Base-by-base conservation (phyloP, 2,797 vertebrate genomes). In the Telmatherina bonti region DNA sequence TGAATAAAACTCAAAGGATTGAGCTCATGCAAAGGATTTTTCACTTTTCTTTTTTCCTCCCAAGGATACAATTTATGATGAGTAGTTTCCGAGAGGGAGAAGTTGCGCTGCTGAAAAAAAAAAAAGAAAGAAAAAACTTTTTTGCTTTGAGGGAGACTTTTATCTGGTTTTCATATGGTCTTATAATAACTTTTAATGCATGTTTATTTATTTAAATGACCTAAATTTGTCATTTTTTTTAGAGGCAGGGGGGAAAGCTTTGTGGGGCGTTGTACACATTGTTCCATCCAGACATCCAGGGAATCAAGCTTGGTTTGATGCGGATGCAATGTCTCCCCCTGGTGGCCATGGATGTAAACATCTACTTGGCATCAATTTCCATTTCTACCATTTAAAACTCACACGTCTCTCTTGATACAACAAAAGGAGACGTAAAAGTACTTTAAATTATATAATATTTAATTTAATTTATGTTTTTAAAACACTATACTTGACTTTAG, bases 241-340 rank as follows among this genome's bases (percentile, higher is more conserved):
- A 76, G 62, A 62, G 66, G 56, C 55, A 70, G 63, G 88, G 87
- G 88, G 73, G 70, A 87, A 89, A 89, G 79, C 57, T 78, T 80
- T 81, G 62, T 82, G 85, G 95, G 94, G 94, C 95, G 92, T 94
- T 95, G 94, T 88, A 94, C 92, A 77, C 73, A 93, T 94, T 93
- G 91, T 93, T 93, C 90, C 88, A 89, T 92, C 81, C 82, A 88
- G 86, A 78, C 83, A 76, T 78, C 81, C 80, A 85, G 67, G 70
- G 73, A 62, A 86, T 85, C 76, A 72, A 10, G 77, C 56, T 76
- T 81, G 87, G 71, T 83, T 61, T 70, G 76, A 87, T 79, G 76
- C 51, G 84, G 70, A 59, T 69, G 63, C 36, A 70, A 62, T 73
- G 78, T 70, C 80, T 84, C 93, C 94, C 89, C 89, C 95, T 95